Conservation (phyloP, 2,888 invertebrate genomes). For the Tanypteryx hageni region DNA sequence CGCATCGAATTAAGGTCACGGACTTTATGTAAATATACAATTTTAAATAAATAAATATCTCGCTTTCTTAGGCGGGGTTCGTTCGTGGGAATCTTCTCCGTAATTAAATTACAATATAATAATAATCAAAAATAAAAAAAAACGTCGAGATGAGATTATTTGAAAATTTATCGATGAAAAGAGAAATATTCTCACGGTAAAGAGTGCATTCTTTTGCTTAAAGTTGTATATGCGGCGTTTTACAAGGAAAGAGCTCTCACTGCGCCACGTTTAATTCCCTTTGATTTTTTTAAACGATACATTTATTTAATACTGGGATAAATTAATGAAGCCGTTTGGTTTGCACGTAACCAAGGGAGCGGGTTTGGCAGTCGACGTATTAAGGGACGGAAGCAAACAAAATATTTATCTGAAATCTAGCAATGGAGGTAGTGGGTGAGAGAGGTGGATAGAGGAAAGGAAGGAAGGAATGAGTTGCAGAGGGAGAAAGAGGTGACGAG, state of each 20-base stretch:
- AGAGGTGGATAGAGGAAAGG: background rate
- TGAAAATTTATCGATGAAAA: no score
- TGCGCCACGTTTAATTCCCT: no score
- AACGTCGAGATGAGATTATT: no score
- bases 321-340: background rate
- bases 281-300: no score
- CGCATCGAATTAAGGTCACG: constrained; percentile 45
- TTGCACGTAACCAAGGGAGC: background rate
- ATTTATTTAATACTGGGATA: background rate
- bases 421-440: background rate
- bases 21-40: background rate
- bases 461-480: background rate
- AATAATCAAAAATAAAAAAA: no score
- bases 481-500: background rate
- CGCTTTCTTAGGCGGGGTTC: background rate
- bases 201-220: no score
- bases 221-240: no score
- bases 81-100: no score
- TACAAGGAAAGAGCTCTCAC: no score
- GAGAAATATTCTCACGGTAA: no score
- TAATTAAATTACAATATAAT: no score
- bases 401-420: background rate
- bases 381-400: constrained; percentile 19
- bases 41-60: background rate
- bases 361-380: background rate